Base-by-base conservation (phyloP, 2,888 invertebrate genomes). In the Sipha maydis region DNA sequence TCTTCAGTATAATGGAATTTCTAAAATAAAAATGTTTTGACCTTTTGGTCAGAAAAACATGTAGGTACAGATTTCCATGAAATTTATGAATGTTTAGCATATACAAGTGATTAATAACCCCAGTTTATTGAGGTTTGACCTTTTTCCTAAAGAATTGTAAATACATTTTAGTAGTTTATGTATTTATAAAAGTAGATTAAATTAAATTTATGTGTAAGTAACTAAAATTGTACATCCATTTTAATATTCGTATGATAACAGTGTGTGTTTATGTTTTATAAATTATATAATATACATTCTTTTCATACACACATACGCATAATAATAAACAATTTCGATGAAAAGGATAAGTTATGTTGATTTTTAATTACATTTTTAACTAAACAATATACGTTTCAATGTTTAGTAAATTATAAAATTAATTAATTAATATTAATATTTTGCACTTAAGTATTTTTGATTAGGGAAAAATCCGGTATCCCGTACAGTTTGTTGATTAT, bases 91-190 rank as follows among this genome's bases (percentile, higher is more conserved):
- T 31, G 82, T 82, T 48, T 25, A 31, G 71, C 38, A 21, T 75
- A 21, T 38, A 76, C 84, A 61, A 28, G 84, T 84, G 84, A 84
- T 84, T 61, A 84, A 84, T 84, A 76, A 61, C 61, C 76, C 28
- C 38, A 0, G 61, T 61, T 3, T 69, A 83, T 73, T 54, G 83
- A 83, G 54, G 48, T 34, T 76, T 84, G 76, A 84, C 84, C 76
- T 84, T 84, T 61, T 84, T 61, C 75, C 34, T 76, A 84, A 76
- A 61, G 75, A 75, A 84, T 84, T 84, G 83, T 84, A 76, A 84
- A 76, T 34, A 28, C n/a, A 38, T 76, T 84, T 84, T 61, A 84
- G 83, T 76, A 61, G 75, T 61, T 61, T 38, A 61, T 61, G 61
- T 61, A 84, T 76, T 83, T 61, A 28, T 76, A 84, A 84, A 84